These are phyloP conservation scores for Troides aeacus DNA, from an alignment of 2,888 invertebrate species.

Conservation along the genomic window DNA sequence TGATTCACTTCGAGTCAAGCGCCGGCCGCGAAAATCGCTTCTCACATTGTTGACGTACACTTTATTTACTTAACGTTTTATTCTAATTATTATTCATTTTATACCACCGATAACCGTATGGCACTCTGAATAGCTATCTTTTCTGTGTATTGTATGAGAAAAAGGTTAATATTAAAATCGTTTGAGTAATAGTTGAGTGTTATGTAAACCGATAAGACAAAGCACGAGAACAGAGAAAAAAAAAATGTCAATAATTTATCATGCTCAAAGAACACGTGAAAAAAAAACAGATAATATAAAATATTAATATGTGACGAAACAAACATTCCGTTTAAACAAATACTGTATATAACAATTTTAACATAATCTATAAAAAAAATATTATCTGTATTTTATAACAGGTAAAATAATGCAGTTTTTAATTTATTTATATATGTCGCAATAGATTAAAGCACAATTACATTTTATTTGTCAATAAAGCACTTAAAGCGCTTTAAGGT, in stretches of 20 bases:
- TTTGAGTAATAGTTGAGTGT: not conserved
- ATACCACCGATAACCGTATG: not conserved
- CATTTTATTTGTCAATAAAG: not conserved
- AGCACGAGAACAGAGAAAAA: too few species aligned
- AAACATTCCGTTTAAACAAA: too few species aligned
- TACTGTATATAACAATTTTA: too few species aligned
- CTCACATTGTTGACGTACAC: conserved; percentile 71
- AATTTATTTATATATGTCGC: not conserved
- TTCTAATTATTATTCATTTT: conserved; percentile 17
- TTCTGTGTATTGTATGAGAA: not conserved
- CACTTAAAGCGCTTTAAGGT: conserved; percentile 51
- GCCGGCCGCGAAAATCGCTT: conserved; percentile 68
- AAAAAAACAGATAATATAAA: too few species aligned
- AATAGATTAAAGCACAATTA: not conserved
- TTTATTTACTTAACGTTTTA: conserved; percentile 46
- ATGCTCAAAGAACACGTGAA: too few species aligned
- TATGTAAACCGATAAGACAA: not conserved
- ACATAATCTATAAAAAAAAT: too few species aligned
- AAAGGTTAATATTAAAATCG: not conserved
- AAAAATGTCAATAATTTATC: too few species aligned
- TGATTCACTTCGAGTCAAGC: conserved; percentile 68
- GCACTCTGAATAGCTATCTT: not conserved
- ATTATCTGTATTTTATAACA: not conserved
- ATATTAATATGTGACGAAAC: too few species aligned
- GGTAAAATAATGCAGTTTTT: not conserved